phyloP scores from a whole-genome alignment of 2,888 invertebrate species.

The Eilema griseolum region DNA sequence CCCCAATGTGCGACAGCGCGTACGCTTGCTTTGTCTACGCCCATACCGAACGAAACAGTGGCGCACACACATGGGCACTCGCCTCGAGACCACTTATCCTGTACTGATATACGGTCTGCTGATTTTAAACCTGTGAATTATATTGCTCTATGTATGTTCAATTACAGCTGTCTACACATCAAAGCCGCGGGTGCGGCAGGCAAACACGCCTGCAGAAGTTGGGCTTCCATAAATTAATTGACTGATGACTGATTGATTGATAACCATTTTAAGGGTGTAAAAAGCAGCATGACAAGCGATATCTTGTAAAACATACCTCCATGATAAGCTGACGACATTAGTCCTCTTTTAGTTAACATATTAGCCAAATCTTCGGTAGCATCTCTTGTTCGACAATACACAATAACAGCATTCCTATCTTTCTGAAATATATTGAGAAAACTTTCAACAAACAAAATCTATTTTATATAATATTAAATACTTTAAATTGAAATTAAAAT shows the following conservation, averaged over 20 bases:
- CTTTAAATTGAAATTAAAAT: not conserved
- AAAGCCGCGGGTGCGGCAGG: too few species aligned
- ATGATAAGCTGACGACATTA: constrained; percentile 95
- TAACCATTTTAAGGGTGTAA: too few species aligned
- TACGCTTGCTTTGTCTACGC: constrained; percentile 98
- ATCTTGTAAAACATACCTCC: constrained; percentile 87
- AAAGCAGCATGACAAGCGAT: too few species aligned
- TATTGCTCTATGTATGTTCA: not conserved
- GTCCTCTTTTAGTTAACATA: constrained; percentile 90
- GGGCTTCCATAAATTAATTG: too few species aligned
- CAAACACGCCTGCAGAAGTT: not conserved
- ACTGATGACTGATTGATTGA: too few species aligned
- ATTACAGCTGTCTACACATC: not conserved
- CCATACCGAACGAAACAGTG: constrained; percentile 99
- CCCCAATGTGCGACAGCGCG: constrained; percentile 99
- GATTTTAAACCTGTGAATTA: constrained; percentile 88
- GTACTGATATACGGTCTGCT: constrained; percentile 91
- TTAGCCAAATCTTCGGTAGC: constrained; percentile 94
- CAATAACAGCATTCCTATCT: constrained; percentile 92
- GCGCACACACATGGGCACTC: constrained; percentile 96
- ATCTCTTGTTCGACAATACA: constrained; percentile 98
- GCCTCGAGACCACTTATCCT: constrained; percentile 97
- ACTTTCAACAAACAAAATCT: not conserved
- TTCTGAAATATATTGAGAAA: constrained; percentile 67
- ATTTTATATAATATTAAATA: not conserved